These are phyloP conservation scores for Melanerpes aurifrons DNA, from an alignment of 2,113 vertebrate species.

Conservation along the genomic window DNA sequence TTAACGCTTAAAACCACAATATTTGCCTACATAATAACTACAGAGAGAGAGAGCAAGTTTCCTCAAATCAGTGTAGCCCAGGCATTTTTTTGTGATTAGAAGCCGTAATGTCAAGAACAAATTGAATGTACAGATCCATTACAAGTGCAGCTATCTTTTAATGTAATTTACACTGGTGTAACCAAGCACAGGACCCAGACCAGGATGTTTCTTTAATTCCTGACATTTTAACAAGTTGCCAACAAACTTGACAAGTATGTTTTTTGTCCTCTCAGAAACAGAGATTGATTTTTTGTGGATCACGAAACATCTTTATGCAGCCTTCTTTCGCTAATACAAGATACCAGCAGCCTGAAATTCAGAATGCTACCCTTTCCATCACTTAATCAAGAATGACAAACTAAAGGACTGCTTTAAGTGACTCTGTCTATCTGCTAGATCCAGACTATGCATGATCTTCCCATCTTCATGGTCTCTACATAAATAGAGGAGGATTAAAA, in stretches of 20 bases:
- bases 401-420: background rate
- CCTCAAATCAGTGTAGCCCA: background rate
- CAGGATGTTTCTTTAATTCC: background rate
- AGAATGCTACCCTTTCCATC: background rate
- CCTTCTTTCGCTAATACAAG: fast-evolving
- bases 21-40: conserved; percentile 47
- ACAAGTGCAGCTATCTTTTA: background rate
- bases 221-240: background rate
- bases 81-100: background rate
- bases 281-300: background rate
- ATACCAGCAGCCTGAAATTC: background rate
- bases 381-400: background rate
- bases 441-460: background rate
- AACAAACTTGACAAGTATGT: background rate
- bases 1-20: conserved; percentile 59
- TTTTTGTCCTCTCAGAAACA: background rate
- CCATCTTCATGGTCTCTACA: background rate
- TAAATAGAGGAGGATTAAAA: background rate
- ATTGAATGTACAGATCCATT: background rate
- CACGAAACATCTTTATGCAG: background rate
- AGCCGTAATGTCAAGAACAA: background rate
- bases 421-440: background rate
- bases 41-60: background rate
- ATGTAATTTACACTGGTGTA: background rate
- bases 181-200: background rate